Base-by-base conservation (phyloP, 1,140 invertebrate genomes). In the Temnothorax curvispinosus region DNA sequence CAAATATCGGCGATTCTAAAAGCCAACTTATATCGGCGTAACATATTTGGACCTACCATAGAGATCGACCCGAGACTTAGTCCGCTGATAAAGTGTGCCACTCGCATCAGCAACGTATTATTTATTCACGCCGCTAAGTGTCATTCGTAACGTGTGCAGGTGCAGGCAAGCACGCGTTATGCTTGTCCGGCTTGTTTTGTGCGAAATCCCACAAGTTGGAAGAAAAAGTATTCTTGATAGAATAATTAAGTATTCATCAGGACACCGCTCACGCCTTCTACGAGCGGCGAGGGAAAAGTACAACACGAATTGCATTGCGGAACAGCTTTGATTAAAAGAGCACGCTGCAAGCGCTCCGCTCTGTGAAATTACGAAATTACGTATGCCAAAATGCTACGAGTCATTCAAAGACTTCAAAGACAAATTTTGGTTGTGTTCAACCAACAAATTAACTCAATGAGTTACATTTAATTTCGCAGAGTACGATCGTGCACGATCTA, bases 161-260 rank as follows among this genome's bases (percentile, higher is more conserved):
- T 15, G 21, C 2, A 5, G 27, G 27, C 27, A 27, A 27, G 1
- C n/a, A 15, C 21, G 54, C 11, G 11, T 47, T 47, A 47, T 9
- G 47, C 11, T 47, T 13, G 47, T 47, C 52, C 47, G 35, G 21
- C 27, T 35, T 54, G 32, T 27, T 54, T 27, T 72, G 35, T 41
- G 27, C 27, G 27, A 27, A 27, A 58, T 56, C n/a, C 6, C 27
- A 2, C 27, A 15, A 11, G 11, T 47, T 11, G 15, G 9, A 44
- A 18, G 15, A 54, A 74, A 56, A 52, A 69, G 15, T 47, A 18
- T 54, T 60, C 27, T 50, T 47, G 69, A 74, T 54, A 74, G 27
- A 82, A 60, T 74, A 74, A 74, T 82, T 74, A 72, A 82, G 47
- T 82, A 82, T 74, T 82, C 67, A 74, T 74, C 27, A 47, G 41